Percentiles rank a stretch among this genome's conserved stretches.
These are phyloP conservation scores for Scolopax mira DNA, from an alignment of 2,113 vertebrate genomes.

Conservation along the genomic window DNA sequence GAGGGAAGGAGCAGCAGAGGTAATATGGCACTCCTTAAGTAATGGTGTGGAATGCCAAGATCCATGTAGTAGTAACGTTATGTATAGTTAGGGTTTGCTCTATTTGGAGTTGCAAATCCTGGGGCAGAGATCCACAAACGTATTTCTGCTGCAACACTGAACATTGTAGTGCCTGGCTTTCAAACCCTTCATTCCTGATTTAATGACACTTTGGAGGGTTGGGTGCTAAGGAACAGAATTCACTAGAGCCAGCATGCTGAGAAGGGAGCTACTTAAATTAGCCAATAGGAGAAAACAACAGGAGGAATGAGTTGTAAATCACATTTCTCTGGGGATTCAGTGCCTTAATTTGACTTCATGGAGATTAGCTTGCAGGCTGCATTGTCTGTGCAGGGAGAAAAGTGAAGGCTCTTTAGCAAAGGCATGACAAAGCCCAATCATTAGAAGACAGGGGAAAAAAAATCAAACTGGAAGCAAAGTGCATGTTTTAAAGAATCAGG, in stretches of 20 bases:
- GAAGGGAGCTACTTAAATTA: slow-evolving; percentile 62
- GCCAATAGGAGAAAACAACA: slow-evolving; percentile 62
- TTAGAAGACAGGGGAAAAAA: neutral
- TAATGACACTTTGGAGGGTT: slow-evolving; percentile 20
- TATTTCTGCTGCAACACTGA: neutral
- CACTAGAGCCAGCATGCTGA: slow-evolving; percentile 38
- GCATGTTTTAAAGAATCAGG: slow-evolving; percentile 23
- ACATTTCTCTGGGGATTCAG: slow-evolving; percentile 24
- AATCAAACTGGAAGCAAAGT: slow-evolving; percentile 7
- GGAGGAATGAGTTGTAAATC: slow-evolving; percentile 64
- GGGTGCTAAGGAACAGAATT: slow-evolving; percentile 59
- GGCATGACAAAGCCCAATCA: neutral
- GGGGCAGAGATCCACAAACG: neutral
- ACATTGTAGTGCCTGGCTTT: neutral
- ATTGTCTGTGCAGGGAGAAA: slow-evolving; percentile 19
- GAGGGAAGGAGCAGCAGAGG: neutral
- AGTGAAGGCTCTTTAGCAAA: slow-evolving; percentile 61
- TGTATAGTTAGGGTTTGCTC: neutral
- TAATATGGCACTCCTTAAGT: neutral
- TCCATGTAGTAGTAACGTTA: neutral
- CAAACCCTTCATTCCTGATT: slow-evolving; percentile 26
- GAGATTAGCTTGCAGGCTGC: slow-evolving; percentile 60
- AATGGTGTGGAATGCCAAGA: neutral
- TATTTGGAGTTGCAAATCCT: neutral
- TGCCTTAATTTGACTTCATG: slow-evolving; percentile 63